Conservation (phyloP, 2,113 vertebrate species). For the Epinephelus moara region DNA sequence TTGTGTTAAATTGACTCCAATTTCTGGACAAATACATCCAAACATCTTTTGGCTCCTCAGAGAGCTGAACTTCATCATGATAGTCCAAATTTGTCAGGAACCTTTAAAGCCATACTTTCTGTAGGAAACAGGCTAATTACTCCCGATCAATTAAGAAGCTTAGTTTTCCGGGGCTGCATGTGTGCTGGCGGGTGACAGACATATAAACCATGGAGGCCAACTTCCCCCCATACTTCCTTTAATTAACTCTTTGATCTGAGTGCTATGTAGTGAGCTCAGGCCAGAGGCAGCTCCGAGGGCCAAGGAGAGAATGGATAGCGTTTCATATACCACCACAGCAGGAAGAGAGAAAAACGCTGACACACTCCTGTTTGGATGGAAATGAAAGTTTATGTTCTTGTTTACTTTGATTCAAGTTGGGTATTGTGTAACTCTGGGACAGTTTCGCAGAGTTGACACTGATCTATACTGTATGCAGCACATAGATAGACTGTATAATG, state of each 20-base stretch:
- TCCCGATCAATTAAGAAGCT: conserved; percentile 73
- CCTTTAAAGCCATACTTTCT: conserved; percentile 24
- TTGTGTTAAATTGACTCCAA: conserved; percentile 26
- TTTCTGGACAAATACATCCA: conserved; percentile 20
- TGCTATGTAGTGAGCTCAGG: conserved; percentile 51
- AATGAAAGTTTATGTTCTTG: conserved; percentile 32
- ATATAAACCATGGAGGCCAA: conserved; percentile 70
- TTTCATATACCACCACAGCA: conserved; percentile 38
- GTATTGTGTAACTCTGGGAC: neutral
- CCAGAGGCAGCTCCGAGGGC: conserved; percentile 53
- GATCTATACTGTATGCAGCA: neutral
- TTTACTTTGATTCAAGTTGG: conserved; percentile 31
- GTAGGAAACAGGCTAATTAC: conserved; percentile 71
- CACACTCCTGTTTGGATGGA: conserved; percentile 6
- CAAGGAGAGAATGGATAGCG: conserved; percentile 42
- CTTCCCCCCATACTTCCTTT: conserved; percentile 72
- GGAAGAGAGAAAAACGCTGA: conserved; percentile 32
- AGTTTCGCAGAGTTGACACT: neutral
- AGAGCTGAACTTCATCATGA: conserved; percentile 38
- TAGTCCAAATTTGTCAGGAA: conserved; percentile 51
- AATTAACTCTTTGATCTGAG: conserved; percentile 78
- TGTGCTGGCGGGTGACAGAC: conserved; percentile 69
- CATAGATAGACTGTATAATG: neutral
- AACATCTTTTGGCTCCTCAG: conserved; percentile 11
- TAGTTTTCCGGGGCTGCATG: conserved; percentile 66